Percentiles rank a stretch among this genome's conserved stretches.
Conservation (phyloP, 2,797 vertebrate species). For the Anisognathus igniventris region DNA sequence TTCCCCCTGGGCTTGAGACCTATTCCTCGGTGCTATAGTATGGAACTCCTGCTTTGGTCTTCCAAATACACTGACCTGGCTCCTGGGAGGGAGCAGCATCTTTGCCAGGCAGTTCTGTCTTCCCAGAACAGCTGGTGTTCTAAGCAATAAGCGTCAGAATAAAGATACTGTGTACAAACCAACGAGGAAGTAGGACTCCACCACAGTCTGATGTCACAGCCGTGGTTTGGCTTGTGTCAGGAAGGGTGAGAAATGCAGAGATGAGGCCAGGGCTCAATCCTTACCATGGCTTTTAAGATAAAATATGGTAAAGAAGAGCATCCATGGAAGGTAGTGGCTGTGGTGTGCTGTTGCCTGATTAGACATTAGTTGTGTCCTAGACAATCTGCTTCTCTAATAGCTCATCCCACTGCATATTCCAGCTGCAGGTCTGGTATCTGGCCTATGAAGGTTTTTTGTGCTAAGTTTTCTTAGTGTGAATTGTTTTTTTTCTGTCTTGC, state of each 20-base stretch:
- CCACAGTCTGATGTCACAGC: not conserved
- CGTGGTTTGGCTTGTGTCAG: not conserved
- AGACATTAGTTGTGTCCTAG: not conserved
- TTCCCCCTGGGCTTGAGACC: not conserved
- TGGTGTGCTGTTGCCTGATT: not conserved
- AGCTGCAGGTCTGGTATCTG: not conserved
- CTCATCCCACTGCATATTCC: not conserved
- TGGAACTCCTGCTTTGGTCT: conserved; percentile 41
- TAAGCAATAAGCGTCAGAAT: conserved; percentile 66
- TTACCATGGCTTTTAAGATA: not conserved
- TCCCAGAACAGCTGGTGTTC: conserved; percentile 26
- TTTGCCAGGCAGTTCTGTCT: conserved; percentile 20
- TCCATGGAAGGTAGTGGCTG: not conserved
- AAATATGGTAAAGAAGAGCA: not conserved
- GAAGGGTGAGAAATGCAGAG: not conserved
- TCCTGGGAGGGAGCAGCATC: not conserved
- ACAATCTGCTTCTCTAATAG: not conserved
- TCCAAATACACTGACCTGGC: conserved; percentile 25
- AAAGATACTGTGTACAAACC: not conserved
- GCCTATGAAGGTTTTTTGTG: not conserved
- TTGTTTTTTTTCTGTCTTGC: not conserved
- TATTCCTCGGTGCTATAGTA: conserved; percentile 41
- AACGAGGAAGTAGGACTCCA: not conserved
- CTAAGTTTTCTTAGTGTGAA: not conserved
- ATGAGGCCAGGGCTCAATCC: not conserved